Base-by-base conservation (phyloP, 1,140 invertebrate genomes). In the Anastrepha ludens region DNA sequence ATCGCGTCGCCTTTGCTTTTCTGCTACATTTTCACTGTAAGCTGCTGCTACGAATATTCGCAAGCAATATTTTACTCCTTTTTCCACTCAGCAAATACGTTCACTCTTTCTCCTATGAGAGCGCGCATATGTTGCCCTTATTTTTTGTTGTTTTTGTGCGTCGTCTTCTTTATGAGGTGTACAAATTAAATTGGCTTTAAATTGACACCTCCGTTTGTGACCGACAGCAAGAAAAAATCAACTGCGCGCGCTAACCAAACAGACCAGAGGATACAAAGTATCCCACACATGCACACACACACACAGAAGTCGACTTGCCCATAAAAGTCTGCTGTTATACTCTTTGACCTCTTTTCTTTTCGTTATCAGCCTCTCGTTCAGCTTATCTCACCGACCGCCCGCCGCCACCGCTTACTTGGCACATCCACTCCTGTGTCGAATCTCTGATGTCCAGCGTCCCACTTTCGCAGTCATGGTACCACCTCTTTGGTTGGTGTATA, bases 101-200 rank as follows among this genome's bases (percentile, higher is more conserved):
- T 1, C 64, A 11, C 29, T 65, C 20, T 39, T 6, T 11, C 29
- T 8, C 65, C 11, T 29, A 8, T 67, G 65, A 29, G 29, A 58
- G 67, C 39, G 9, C 41, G 5, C 15, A 74, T 74, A 74, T 55
- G 50, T 74, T 74, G 39, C 41, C 2, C 41, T 13, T n/a, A 74
- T 67, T n/a, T 39, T 70, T 13, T 41, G 15, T 64, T 64, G 64
- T 67, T 67, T 20, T 39, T 67, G 20, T 39, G 13, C 17, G 13
- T 47, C 15, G 13, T 15, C 0, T 47, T 44, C 39, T 74, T 47
- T 74, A 74, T 74, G 67, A 13, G 81, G 13, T 29, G 29, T 8
- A 59, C 81, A 85, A 85, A 85, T 59, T 85, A 39, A 85, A 85
- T 85, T 85, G 81, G 81, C 81, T 85, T 85, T 85, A 85, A 85